phyloP scores from a whole-genome alignment of 2,888 invertebrate genomes.

The Eremobia ochroleuca region DNA sequence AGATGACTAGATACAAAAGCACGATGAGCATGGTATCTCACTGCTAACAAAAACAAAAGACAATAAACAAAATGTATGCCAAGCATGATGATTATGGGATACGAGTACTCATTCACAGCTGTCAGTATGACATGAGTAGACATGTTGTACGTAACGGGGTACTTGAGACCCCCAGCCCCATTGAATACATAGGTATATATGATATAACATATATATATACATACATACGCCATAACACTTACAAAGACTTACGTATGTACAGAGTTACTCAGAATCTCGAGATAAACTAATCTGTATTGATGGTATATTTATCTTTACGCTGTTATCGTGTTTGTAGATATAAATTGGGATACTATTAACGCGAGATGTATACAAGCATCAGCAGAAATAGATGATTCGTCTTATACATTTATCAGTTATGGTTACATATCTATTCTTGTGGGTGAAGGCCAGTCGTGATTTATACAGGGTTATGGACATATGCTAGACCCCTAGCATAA shows the following conservation, averaged over 20 bases:
- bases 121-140: conserved; percentile 16
- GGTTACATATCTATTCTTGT: conserved; percentile 20
- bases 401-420: conserved; percentile 23
- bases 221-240: conserved; percentile 25
- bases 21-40: not conserved
- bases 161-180: conserved; percentile 9
- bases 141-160: conserved; percentile 11
- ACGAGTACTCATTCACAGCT: conserved; percentile 11
- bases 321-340: conserved; percentile 18
- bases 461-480: not conserved
- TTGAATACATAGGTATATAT: conserved; percentile 16
- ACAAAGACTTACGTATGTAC: not conserved
- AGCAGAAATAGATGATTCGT: conserved; percentile 22
- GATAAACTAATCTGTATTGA: conserved; percentile 39
- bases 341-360: conserved; percentile 19
- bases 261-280: conserved; percentile 1
- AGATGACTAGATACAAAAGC: not conserved
- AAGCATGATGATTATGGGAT: conserved; percentile 3
- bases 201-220: too few species aligned
- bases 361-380: conserved; percentile 22
- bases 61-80: not conserved
- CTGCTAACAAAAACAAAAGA: conserved; percentile 11
- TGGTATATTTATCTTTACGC: conserved; percentile 28
- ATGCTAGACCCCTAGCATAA: not conserved
- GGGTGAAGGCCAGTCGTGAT: conserved; percentile 19